Conservation (phyloP, 2,888 invertebrate species). For the Hypomecis atomaria region DNA sequence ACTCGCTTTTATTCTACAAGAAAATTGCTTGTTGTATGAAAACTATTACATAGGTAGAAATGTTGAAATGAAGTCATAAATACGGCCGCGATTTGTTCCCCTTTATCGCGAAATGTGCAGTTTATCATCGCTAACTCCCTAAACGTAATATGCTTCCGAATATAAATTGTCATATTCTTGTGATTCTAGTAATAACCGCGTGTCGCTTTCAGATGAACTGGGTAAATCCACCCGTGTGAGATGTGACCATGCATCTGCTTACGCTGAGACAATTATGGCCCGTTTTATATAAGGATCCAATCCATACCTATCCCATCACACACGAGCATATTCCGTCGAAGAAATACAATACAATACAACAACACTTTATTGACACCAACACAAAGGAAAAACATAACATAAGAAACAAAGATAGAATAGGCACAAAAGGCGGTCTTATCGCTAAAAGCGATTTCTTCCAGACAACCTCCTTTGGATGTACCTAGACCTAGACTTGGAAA, state of each 20-base stretch:
- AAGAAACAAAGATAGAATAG: too few species aligned
- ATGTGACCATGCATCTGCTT: slow-evolving; percentile 6
- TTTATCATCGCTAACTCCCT: slow-evolving; percentile 62
- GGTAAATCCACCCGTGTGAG: slow-evolving; percentile 66
- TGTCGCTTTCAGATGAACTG: slow-evolving; percentile 71
- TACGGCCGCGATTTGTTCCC: slow-evolving; percentile 41
- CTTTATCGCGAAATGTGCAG: slow-evolving; percentile 56
- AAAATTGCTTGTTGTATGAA: not conserved
- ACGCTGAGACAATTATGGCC: not conserved
- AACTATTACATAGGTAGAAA: slow-evolving; percentile 13
- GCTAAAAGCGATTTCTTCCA: too few species aligned
- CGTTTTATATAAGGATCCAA: too few species aligned
- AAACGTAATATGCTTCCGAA: slow-evolving; percentile 65
- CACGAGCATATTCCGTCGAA: too few species aligned
- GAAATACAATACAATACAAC: too few species aligned
- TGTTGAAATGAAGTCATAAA: slow-evolving; percentile 49
- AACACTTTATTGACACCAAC: too few species aligned
- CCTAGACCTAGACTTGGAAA: too few species aligned
- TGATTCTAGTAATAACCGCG: slow-evolving; percentile 72
- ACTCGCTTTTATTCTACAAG: not conserved
- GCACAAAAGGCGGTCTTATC: too few species aligned
- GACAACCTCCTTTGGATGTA: too few species aligned
- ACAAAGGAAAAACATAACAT: too few species aligned
- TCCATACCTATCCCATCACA: too few species aligned
- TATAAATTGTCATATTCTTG: slow-evolving; percentile 74